These are phyloP conservation scores for Pholis gunnellus DNA, from an alignment of 2,113 vertebrate genomes.

Conservation along the genomic window DNA sequence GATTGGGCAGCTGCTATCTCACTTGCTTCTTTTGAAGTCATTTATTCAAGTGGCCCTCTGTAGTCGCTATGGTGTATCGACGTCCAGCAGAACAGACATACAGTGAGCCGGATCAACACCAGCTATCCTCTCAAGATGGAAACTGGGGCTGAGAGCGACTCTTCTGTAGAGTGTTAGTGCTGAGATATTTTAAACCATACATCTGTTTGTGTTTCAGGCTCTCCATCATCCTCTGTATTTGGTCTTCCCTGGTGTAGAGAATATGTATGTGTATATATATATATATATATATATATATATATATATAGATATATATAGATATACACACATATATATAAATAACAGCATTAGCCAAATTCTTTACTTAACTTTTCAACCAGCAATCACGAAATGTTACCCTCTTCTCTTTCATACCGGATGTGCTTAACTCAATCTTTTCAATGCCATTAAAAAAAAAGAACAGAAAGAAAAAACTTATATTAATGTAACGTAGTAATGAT, in stretches of 20 bases:
- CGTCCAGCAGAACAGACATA: slow-evolving; percentile 23
- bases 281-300: no score
- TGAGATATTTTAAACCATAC: not conserved
- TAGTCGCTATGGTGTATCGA: slow-evolving; percentile 41
- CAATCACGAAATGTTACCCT: not conserved
- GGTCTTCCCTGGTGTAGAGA: not conserved
- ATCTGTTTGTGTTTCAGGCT: not conserved
- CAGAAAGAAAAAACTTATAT: no score
- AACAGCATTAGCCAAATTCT: not conserved
- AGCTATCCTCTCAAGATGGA: slow-evolving; percentile 15
- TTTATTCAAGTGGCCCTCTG: slow-evolving; percentile 63
- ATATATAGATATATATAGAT: no score
- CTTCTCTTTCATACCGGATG: not conserved
- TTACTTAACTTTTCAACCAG: not conserved
- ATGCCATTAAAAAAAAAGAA: slow-evolving; percentile 8
- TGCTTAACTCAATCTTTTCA: not conserved
- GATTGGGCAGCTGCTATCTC: slow-evolving; percentile 73
- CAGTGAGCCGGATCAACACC: slow-evolving; percentile 22
- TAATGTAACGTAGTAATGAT: not conserved
- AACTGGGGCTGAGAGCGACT: slow-evolving; percentile 1
- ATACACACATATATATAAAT: no score
- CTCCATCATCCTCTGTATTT: not conserved
- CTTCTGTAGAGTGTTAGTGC: not conserved
- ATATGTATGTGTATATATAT: not conserved
- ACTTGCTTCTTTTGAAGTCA: slow-evolving; percentile 63